Evolutionary conservation across 2,888 invertebrate species (phyloP), one percentile per base, ranked within the genome.

Genomic region (Netelia fuscicornis): DNA sequence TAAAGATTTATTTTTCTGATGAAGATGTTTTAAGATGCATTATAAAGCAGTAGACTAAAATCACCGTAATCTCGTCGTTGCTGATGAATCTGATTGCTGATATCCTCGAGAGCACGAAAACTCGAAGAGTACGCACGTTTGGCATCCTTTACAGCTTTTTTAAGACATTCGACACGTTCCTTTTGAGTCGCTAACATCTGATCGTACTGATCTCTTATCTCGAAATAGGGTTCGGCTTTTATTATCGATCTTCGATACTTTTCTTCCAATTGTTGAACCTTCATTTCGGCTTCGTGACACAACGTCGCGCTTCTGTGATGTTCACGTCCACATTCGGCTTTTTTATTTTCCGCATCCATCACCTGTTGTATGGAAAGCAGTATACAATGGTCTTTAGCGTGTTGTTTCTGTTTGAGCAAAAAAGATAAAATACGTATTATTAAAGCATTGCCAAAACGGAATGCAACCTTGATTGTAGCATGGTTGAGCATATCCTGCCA

Each of bases 401-500:
- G 30, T 30, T 30, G 30, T 30, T 30, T 30, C 30, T 30, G 30
- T 30, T 30, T 3, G 30, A 30, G 30, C 30, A 30, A 30, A 30
- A 30, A 30, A 30, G 30, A 30, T 60, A 62, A 44, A 11, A 13
- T 20, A 60, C 74, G 42, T 60, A 17, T 72, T 17, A 23, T 44
- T 25, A 10, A 42, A 44, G 11, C 17, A 58, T 17, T 11, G 25
- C 54, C 11, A 8, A 30, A 20, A 37, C 5, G 37, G 13, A 37
- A n/a, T 23, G 23, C 17, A 70, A 97, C 97, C 96, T 98, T 98
- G 92, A 98, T 97, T 84, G 98, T 98, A 86, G 98, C 98, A 95
- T 98, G 98, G 94, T 98, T 99, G 86, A 99, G 96, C 96, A 98
- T 98, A 94, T 99, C 99, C 94, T 99, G 99, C 98, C 98, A 98